phyloP scores from a whole-genome alignment of 1,140 invertebrate species.

The Cotesia chilonis region DNA sequence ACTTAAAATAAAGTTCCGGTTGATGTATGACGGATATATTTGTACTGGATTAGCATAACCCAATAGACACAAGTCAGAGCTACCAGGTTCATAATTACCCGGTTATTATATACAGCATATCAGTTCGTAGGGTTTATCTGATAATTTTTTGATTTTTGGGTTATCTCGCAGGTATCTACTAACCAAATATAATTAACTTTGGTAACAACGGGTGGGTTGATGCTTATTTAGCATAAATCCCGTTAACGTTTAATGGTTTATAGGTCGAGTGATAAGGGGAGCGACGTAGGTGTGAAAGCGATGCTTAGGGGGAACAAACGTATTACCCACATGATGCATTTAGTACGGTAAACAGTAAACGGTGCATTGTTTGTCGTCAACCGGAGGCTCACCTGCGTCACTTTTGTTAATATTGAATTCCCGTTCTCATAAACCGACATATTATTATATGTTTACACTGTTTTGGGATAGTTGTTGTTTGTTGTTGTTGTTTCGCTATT shows the following conservation, averaged over 20 bases:
- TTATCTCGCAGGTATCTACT: background rate
- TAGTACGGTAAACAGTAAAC: conserved; percentile 32
- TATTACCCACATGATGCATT: conserved; percentile 31
- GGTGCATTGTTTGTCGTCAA: conserved; percentile 30
- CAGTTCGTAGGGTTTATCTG: too few species aligned
- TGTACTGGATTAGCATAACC: too few species aligned
- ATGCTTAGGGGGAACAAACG: conserved; percentile 9
- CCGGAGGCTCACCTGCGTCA: conserved; percentile 31
- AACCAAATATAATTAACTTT: conserved; percentile 24
- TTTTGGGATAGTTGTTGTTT: too few species aligned
- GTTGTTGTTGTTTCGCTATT: too few species aligned
- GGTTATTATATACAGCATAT: too few species aligned
- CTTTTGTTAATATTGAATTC: conserved; percentile 36
- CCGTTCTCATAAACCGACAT: conserved; percentile 9
- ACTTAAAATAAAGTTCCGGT: too few species aligned
- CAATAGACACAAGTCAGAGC: too few species aligned
- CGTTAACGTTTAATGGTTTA: conserved; percentile 29
- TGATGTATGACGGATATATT: too few species aligned
- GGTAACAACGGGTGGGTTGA: background rate
- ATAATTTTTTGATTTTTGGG: too few species aligned
- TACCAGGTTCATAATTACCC: too few species aligned
- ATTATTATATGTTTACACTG: background rate
- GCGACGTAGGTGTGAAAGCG: background rate
- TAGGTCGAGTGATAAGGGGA: conserved; percentile 1
- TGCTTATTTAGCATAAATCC: conserved; percentile 35